Base-by-base conservation (phyloP, 1,140 invertebrate genomes). In the Drosophila ohnishii region DNA sequence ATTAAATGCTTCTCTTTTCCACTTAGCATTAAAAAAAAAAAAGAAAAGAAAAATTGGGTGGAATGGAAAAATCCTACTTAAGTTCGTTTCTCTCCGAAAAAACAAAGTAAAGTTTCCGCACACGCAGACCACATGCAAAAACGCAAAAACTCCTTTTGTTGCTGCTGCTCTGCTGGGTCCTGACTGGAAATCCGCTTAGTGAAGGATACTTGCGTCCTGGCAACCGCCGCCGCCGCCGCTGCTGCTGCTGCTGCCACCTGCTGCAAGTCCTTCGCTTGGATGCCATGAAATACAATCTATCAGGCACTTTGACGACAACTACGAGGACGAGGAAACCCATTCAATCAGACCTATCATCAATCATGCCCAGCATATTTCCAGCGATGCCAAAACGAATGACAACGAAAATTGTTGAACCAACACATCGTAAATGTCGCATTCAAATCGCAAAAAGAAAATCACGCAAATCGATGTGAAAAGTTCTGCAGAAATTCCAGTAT, bases 291-390 rank as follows among this genome's bases (percentile, higher is more conserved):
- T 82, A 83, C 76, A 88, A 87, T 87, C 82, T 75, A 83, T 88
- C 76, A 78, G 61, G 55, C 75, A 77, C 53, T 78, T 77, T 30
- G 55, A 30, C 45, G 44, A 53, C 32, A 19, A 35, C 11, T 7
- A 32, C 10, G 16, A 28, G 3, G 25, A 34, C 16, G 11, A 51
- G 30, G 30, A 58, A 70, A 59, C 78, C 76, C 76, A 77, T 88
- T 87, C 84, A 87, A 87, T 87, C 84, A 84, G 59, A 75, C 44
- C 56, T 19, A 62, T 58, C 84, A 87, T 87, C 84, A 88, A 87
- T 87, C 84, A 87, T 83, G 85, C 35, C 69, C 47, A 71, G 59
- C 75, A 78, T 78, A 65, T 77, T 77, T 56, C 56, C 60, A 44
- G 19, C 35, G 57, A 22, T 58, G 73, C 55, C 64, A 45, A 35